Conservation (phyloP, 2,888 invertebrate species). For the Drosophila nigricruria region DNA sequence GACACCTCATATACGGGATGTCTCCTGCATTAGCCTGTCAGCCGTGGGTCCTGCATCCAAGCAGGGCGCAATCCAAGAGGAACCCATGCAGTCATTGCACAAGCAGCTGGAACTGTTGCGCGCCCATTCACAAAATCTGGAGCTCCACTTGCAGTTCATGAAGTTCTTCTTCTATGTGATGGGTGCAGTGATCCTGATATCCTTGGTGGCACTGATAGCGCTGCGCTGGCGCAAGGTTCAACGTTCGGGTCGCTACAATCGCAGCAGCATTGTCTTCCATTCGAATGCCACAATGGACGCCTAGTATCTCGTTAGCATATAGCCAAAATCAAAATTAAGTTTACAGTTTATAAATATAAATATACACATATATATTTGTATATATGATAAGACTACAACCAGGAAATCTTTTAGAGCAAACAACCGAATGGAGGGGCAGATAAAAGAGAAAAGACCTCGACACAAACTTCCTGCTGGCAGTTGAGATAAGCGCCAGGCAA, state of each 20-base stretch:
- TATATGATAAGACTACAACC: constrained; percentile 9
- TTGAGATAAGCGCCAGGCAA: constrained; percentile 42
- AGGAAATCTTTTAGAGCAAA: constrained; percentile 25
- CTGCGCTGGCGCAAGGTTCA: constrained; percentile 64
- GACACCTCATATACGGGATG: constrained; percentile 83
- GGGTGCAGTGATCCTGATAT: constrained; percentile 50
- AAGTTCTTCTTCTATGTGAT: constrained; percentile 71
- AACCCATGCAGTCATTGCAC: constrained; percentile 47
- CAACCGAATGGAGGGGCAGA: constrained; percentile 29
- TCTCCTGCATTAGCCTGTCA: constrained; percentile 74
- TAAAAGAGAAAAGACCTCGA: constrained; percentile 11
- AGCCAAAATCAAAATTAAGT: constrained; percentile 56
- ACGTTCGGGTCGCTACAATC: constrained; percentile 72
- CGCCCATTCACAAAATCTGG: constrained; percentile 75
- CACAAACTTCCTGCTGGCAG: constrained; percentile 41
- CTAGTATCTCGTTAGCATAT: neutral
- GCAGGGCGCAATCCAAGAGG: constrained; percentile 24
- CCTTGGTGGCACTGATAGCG: constrained; percentile 42
- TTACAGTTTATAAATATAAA: neutral
- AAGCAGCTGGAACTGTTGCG: constrained; percentile 72
- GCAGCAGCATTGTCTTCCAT: constrained; percentile 83
- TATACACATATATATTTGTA: neutral
- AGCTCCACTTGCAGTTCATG: constrained; percentile 75
- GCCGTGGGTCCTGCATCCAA: neutral
- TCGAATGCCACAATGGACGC: constrained; percentile 83